Base-by-base conservation (phyloP, 2,888 invertebrate genomes). In the Leucoma salicis region DNA sequence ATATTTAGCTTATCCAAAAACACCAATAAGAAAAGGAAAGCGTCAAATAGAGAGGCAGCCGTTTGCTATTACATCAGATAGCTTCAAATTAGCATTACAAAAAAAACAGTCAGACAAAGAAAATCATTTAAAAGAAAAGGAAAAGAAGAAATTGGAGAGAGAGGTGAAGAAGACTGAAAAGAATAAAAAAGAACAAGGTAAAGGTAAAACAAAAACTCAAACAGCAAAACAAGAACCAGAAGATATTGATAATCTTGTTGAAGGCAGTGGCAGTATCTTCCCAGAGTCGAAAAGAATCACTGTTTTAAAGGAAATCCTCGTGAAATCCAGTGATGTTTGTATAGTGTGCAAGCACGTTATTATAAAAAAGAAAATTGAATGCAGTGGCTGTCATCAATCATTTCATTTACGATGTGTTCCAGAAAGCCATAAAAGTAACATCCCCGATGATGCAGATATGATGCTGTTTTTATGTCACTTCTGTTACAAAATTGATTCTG, bases 91-190 rank as follows among this genome's bases (percentile, higher is more conserved):
- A 14, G 16, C 16, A 31, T 25, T 25, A 25, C 25, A 16, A n/a
- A 25, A n/a, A n/a, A 25, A 25, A n/a, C 25, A 25, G 25, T 7
- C 25, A n/a, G 25, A 25, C 8, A 25, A 25, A n/a, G 25, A 10
- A 25, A 25, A 25, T 25, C 25, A 25, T 6, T 7, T 25, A 10
- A 25, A 25, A 25, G 25, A 25, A 10, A 25, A 10, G 25, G 25
- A 25, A 25, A 25, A 25, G 25, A 25, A 25, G 25, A 25, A 25
- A n/a, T 6, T 25, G 10, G 25, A 25, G 25, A 25, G 25, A 31
- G 36, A 31, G 15, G 21, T 37, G 31, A 37, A 37, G 37, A 37
- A 37, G 21, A 37, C 18, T 29, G 37, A 31, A 18, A 31, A 37
- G 12, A 29, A 14, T 29, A 37, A 37, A 16, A 31, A 31, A 31